Percentiles rank a stretch among this genome's conserved stretches.
phyloP scores from a whole-genome alignment of 2,797 vertebrate species.

The Merluccius polli region DNA sequence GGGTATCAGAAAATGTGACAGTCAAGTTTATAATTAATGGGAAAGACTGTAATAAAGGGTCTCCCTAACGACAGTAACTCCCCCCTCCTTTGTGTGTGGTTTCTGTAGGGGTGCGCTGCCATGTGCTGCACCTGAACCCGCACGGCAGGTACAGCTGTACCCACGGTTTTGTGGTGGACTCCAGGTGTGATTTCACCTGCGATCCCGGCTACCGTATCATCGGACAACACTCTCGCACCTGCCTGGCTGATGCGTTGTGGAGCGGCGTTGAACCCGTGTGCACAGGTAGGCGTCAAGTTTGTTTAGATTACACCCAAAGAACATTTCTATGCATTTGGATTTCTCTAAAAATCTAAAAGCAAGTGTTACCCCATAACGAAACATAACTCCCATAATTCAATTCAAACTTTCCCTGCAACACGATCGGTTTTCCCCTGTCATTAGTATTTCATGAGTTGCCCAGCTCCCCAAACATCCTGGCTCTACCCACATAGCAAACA shows the following conservation, averaged over 20 bases:
- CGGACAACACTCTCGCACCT: slow-evolving; percentile 80
- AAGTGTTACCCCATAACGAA: slow-evolving; percentile 2
- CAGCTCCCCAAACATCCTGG: slow-evolving; percentile 9
- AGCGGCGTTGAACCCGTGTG: slow-evolving; percentile 85
- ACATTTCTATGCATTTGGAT: not conserved
- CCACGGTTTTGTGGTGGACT: slow-evolving; percentile 80
- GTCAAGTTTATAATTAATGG: not conserved
- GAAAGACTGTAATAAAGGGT: not conserved
- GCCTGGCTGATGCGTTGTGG: slow-evolving; percentile 82
- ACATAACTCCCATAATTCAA: slow-evolving; percentile 4
- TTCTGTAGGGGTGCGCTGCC: slow-evolving; percentile 82
- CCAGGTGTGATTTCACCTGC: slow-evolving; percentile 88
- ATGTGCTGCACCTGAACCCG: slow-evolving; percentile 74
- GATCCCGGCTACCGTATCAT: slow-evolving; percentile 83
- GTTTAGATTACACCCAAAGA: not conserved
- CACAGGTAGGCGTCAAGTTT: slow-evolving; percentile 73
- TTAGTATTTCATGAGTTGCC: slow-evolving; percentile 20
- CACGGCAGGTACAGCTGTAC: slow-evolving; percentile 86
- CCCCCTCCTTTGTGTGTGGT: not conserved
- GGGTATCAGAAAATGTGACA: not conserved
- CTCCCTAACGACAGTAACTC: not conserved
- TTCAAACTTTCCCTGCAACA: slow-evolving; percentile 27
- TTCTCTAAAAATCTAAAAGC: not conserved
- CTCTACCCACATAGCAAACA: slow-evolving; percentile 30
- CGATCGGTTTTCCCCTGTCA: not conserved